A percentile compares a stretch with the other conserved stretches of the same genome.
phyloP scores from a whole-genome alignment of 2,113 vertebrate genomes.

The Alethe diademata region DNA sequence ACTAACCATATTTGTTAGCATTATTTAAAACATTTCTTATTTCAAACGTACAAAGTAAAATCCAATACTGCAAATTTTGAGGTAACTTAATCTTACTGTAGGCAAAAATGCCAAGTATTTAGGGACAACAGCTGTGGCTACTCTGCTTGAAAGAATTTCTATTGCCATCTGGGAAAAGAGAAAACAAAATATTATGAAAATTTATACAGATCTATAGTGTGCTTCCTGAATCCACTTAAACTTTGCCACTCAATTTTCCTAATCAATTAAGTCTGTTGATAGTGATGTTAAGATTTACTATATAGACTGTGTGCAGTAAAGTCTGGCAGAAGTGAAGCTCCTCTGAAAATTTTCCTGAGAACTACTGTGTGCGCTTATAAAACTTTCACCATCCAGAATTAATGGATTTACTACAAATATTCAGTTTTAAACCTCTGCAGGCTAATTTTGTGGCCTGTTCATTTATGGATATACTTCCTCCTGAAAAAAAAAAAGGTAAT shows the following conservation, averaged over 20 bases:
- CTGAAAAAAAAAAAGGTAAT: background rate
- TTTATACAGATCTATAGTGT: background rate
- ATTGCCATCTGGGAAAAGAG: background rate
- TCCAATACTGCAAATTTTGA: background rate
- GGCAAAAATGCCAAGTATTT: slow-evolving; percentile 36
- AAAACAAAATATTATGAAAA: slow-evolving; percentile 32
- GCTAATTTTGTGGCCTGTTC: background rate
- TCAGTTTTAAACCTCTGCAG: background rate
- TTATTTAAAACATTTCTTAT: slow-evolving; percentile 15
- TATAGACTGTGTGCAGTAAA: background rate
- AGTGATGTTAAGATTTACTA: background rate
- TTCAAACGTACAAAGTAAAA: slow-evolving; percentile 8
- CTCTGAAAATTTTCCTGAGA: background rate
- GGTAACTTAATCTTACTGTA: slow-evolving; percentile 4
- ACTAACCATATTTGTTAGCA: background rate
- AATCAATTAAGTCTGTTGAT: slow-evolving; percentile 17
- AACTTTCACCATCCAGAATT: background rate
- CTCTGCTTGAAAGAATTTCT: background rate
- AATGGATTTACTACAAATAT: background rate
- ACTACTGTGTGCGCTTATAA: background rate
- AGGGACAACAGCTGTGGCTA: slow-evolving; percentile 19
- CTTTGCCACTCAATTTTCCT: slow-evolving; percentile 9
- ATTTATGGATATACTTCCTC: background rate
- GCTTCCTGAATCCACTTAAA: slow-evolving; percentile 16
- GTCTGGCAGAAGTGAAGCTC: background rate